phyloP scores from a whole-genome alignment of 2,797 vertebrate species.

The Bradypodion ventrale region DNA sequence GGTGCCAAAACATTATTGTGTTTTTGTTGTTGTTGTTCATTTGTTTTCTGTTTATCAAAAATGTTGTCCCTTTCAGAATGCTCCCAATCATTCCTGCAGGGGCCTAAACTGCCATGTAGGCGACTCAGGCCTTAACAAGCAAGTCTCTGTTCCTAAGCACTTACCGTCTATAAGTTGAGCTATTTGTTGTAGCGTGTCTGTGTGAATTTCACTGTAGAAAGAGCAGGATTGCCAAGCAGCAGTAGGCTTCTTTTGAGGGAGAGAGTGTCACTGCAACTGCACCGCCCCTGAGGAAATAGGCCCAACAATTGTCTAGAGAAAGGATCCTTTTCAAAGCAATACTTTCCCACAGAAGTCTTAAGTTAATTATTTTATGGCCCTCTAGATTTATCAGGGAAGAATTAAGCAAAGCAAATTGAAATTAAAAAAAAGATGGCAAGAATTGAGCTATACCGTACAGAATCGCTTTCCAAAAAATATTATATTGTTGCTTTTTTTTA shows the following conservation, averaged over 20 bases:
- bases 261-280: constrained; percentile 63
- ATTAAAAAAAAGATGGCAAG: constrained; percentile 58
- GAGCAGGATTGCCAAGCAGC: constrained; percentile 75
- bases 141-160: constrained; percentile 67
- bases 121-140: constrained; percentile 71
- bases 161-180: constrained; percentile 64
- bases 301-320: constrained; percentile 60
- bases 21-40: no score
- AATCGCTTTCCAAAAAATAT: constrained; percentile 37
- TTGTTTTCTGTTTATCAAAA: no score
- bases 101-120: no score
- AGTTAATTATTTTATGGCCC: constrained; percentile 53
- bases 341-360: constrained; percentile 63
- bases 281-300: constrained; percentile 61
- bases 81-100: no score
- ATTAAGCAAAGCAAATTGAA: constrained; percentile 62
- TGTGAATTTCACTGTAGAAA: constrained; percentile 67
- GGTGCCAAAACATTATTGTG: no score
- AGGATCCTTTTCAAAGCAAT: constrained; percentile 65
- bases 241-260: constrained; percentile 76
- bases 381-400: constrained; percentile 48
- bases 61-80: no score
- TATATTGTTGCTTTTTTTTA: background rate
- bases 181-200: constrained; percentile 75
- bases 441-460: constrained; percentile 47